Evolutionary conservation across 2,888 invertebrate species (phyloP).

Genomic region (Macaria liturata): DNA sequence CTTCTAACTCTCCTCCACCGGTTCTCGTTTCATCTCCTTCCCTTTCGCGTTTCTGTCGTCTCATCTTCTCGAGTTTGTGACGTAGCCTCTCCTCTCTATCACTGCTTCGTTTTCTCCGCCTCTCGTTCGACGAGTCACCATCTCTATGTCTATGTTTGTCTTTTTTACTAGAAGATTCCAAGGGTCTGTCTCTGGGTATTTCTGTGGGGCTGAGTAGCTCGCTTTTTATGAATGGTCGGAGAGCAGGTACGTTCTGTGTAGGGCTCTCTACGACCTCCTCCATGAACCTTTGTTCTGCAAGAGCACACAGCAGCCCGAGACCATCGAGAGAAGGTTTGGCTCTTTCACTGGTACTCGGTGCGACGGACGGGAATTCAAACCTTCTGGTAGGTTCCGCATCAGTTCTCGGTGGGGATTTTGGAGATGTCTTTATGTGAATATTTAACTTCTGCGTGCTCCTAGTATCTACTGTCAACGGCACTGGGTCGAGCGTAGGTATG

Average conservation of each 20-base stretch:
- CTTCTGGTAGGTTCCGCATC: conserved; percentile 65
- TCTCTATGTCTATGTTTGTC: conserved; percentile 69
- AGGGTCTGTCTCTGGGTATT: conserved; percentile 41
- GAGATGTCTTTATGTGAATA: conserved; percentile 74
- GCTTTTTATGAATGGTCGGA: conserved; percentile 67
- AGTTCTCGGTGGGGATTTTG: conserved; percentile 67
- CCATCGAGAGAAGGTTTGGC: conserved; percentile 83
- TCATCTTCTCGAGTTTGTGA: conserved; percentile 75
- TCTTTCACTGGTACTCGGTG: conserved; percentile 55
- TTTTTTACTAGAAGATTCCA: conserved; percentile 55
- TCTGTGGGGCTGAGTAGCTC: conserved; percentile 68
- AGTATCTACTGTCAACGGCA: conserved; percentile 68
- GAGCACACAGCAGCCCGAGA: conserved; percentile 90
- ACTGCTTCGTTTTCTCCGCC: conserved; percentile 64
- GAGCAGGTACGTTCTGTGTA: conserved; percentile 40
- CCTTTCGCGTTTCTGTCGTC: conserved; percentile 68
- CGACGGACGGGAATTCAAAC: conserved; percentile 65
- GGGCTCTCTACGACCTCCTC: conserved; percentile 86
- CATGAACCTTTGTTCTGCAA: conserved; percentile 92
- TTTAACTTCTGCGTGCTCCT: conserved; percentile 64
- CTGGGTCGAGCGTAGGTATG: conserved; percentile 61
- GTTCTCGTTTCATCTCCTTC: conserved; percentile 56
- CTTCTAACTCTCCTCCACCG: conserved; percentile 66
- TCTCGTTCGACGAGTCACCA: conserved; percentile 67
- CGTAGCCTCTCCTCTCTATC: conserved; percentile 69